Conservation (phyloP, 1,140 invertebrate species). For the Bombus soroeensis region DNA sequence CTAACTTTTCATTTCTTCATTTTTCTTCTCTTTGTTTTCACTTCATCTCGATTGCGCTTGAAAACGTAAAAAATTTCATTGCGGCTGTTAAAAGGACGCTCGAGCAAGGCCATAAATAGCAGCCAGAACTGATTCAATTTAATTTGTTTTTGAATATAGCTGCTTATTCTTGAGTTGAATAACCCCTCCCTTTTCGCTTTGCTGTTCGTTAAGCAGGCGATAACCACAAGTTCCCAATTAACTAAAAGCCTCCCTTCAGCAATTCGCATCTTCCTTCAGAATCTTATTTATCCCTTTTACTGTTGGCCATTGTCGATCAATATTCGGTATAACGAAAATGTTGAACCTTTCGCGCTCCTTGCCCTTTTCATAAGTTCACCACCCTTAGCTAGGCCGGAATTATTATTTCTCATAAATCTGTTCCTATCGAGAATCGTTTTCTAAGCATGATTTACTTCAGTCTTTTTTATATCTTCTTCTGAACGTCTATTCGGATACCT, state of each 20-base stretch:
- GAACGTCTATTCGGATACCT: too few relatives aligned
- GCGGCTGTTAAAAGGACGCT: neutral
- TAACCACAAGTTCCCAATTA: slow-evolving; percentile 61
- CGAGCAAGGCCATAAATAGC: slow-evolving; percentile 12
- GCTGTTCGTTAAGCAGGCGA: slow-evolving; percentile 60
- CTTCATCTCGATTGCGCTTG: too few relatives aligned
- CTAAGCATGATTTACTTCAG: too few relatives aligned
- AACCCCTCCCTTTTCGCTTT: slow-evolving; percentile 41
- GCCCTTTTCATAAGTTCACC: too few relatives aligned
- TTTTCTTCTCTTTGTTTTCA: too few relatives aligned
- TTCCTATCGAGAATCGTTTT: too few relatives aligned
- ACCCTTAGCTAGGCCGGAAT: too few relatives aligned
- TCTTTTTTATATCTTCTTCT: too few relatives aligned
- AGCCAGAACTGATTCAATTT: slow-evolving; percentile 65
- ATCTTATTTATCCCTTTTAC: slow-evolving; percentile 60
- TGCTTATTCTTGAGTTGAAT: slow-evolving; percentile 48
- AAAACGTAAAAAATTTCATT: too few relatives aligned
- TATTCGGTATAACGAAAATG: slow-evolving; percentile 52
- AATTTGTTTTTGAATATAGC: slow-evolving; percentile 67
- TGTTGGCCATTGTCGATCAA: slow-evolving; percentile 42
- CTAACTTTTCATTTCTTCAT: neutral
- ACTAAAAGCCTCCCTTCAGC: slow-evolving; percentile 43
- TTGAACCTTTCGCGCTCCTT: neutral
- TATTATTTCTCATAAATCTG: too few relatives aligned
- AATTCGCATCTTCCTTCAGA: slow-evolving; percentile 39